Conservation (phyloP, 2,888 invertebrate species). For the Mesopsocus fuscifrons region DNA sequence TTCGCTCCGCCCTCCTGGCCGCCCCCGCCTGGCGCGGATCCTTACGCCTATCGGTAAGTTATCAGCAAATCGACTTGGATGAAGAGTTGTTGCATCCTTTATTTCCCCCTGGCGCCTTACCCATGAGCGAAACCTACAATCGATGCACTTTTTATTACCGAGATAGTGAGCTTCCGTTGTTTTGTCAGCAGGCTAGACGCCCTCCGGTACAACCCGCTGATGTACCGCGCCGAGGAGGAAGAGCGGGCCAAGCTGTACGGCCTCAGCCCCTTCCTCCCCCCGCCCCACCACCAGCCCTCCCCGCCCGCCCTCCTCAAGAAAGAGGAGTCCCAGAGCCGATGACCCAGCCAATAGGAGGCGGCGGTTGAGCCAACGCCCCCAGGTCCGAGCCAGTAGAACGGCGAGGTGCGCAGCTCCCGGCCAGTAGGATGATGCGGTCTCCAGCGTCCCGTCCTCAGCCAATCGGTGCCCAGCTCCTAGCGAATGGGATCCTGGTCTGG, state of each 20-base stretch:
- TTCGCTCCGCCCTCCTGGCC: conserved; percentile 33
- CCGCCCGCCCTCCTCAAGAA: conserved; percentile 33
- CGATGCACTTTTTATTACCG: no score
- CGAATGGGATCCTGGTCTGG: no score
- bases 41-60: conserved; percentile 42
- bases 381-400: no score
- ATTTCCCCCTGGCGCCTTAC: neutral
- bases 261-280: conserved; percentile 44
- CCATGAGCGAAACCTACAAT: no score
- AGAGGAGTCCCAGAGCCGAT: conserved; percentile 37
- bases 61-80: no score
- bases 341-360: conserved; percentile 18
- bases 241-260: conserved; percentile 58
- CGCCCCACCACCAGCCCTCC: conserved; percentile 25
- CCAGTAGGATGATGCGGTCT: no score
- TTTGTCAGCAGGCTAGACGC: conserved; percentile 39
- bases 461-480: no score
- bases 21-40: conserved; percentile 39
- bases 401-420: no score
- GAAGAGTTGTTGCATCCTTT: no score
- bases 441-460: no score
- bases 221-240: conserved; percentile 54
- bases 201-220: conserved; percentile 56
- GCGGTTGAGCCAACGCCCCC: no score
- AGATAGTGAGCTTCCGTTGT: no score